Base-by-base conservation (phyloP, 2,113 vertebrate genomes). In the Columba livia region DNA sequence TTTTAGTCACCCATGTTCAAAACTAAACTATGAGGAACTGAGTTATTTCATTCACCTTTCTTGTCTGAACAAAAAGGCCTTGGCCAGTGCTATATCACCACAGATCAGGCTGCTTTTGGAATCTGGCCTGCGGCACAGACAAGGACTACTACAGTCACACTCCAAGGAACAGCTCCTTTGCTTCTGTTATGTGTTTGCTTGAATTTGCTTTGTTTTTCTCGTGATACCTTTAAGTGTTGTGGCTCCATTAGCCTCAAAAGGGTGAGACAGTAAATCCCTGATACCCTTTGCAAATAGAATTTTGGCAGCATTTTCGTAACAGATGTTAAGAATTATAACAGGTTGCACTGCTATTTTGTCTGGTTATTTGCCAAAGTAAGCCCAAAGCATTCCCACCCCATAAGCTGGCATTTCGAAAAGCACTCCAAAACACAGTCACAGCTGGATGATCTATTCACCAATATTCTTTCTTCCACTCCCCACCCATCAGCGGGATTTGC, bases 41-140 rank as follows among this genome's bases (percentile, higher is more conserved):
- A 53, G 25, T 26, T 66, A 89, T 15, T 87, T 47, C 72, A 28
- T 73, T 83, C 32, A 80, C 8, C 10, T 7, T 38, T 60, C 57
- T 38, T 58, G 31, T 25, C 50, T 15, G 21, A 62, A 6, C 54
- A 58, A 65, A 78, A 81, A 12, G 5, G 9, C 47, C 25, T 53
- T 5, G 3, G 21, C 40, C 14, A 38, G 40, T 51, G 15, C 36
- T 66, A 36, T 0, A 0, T 10, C 26, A 25, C n/a, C 6, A 62
- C 24, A 81, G 60, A 61, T 73, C 47, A 0, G 2, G 36, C 8
- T 87, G 31, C 40, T 81, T 71, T 74, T 70, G 54, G 77, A 86
- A 77, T 9, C 13, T 47, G 47, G 26, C 25, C 29, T 51, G n/a
- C 42, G 67, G n/a, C 5, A 11, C 51, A 70, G 25, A 73, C 17